phyloP scores from a whole-genome alignment of 2,888 invertebrate species.

The Plagodis dolabraria region DNA sequence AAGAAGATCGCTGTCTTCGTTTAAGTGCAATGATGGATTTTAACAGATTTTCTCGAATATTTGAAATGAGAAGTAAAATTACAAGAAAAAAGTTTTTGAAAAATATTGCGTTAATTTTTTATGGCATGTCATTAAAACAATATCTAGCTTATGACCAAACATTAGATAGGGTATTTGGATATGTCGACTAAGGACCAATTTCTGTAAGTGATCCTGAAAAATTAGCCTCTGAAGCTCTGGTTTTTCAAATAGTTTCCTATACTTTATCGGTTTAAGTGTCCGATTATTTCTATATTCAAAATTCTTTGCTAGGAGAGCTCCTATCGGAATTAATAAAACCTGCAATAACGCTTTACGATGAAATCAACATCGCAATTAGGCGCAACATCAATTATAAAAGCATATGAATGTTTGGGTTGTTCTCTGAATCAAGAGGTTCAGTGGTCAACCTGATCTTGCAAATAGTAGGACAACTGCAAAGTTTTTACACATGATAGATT shows the following conservation, averaged over 20 bases:
- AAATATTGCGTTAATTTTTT: not conserved
- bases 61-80: not conserved
- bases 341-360: slow-evolving; percentile 16
- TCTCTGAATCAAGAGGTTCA: slow-evolving; percentile 18
- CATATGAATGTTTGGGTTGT: no score
- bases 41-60: not conserved
- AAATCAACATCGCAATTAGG: slow-evolving; percentile 26
- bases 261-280: slow-evolving; percentile 1
- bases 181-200: not conserved
- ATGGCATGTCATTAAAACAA: not conserved
- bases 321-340: not conserved
- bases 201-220: not conserved
- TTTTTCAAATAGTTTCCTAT: slow-evolving; percentile 3
- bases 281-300: not conserved
- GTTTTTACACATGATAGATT: slow-evolving; percentile 8
- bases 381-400: slow-evolving; percentile 16
- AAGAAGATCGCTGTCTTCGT: no score
- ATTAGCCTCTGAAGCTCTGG: not conserved
- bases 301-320: not conserved
- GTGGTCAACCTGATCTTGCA: slow-evolving; percentile 5
- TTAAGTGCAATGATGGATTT: no score
- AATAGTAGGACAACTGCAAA: slow-evolving; percentile 31
- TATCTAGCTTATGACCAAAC: not conserved
- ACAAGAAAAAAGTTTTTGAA: not conserved
- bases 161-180: not conserved